A percentile compares a stretch with the other conserved stretches of the same genome.
phyloP scores from a whole-genome alignment of 2,888 invertebrate genomes.

The Dicyrtomina minuta region DNA sequence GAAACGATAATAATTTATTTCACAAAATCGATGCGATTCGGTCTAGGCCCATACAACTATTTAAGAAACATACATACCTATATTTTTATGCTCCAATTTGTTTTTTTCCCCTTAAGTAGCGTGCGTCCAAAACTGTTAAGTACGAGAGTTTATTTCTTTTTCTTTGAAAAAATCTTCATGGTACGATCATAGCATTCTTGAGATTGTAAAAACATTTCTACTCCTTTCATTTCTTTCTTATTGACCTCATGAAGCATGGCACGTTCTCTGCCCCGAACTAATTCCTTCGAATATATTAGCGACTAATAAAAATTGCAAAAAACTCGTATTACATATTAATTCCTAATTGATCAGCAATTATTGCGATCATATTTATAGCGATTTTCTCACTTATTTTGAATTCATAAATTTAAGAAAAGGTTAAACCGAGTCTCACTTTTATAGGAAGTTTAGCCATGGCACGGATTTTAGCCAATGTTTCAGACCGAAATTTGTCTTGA shows the following conservation, averaged over 20 bases:
- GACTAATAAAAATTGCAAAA: slow-evolving; percentile 59
- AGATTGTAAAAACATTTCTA: slow-evolving; percentile 59
- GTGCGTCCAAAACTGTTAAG: too few species aligned
- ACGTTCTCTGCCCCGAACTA: slow-evolving; percentile 65
- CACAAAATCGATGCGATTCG: too few species aligned
- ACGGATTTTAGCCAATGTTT: slow-evolving; percentile 59
- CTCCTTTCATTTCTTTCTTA: slow-evolving; percentile 66
- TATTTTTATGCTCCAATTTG: too few species aligned
- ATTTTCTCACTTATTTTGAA: background rate
- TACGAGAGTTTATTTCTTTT: slow-evolving; percentile 7
- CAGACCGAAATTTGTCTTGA: slow-evolving; percentile 62
- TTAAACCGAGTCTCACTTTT: slow-evolving; percentile 12
- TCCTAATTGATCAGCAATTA: background rate
- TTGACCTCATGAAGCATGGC: slow-evolving; percentile 67
- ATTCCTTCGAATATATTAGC: slow-evolving; percentile 69
- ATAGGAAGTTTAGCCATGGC: slow-evolving; percentile 24
- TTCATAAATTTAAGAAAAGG: background rate
- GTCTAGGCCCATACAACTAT: too few species aligned
- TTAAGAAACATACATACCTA: too few species aligned
- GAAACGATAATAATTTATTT: too few species aligned
- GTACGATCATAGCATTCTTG: background rate
- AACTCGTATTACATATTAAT: background rate
- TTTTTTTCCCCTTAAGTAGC: too few species aligned
- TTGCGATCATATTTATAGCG: background rate
- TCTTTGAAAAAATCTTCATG: background rate